Base-by-base conservation (phyloP, 2,113 vertebrate genomes). In the Scartelaos histophorus region DNA sequence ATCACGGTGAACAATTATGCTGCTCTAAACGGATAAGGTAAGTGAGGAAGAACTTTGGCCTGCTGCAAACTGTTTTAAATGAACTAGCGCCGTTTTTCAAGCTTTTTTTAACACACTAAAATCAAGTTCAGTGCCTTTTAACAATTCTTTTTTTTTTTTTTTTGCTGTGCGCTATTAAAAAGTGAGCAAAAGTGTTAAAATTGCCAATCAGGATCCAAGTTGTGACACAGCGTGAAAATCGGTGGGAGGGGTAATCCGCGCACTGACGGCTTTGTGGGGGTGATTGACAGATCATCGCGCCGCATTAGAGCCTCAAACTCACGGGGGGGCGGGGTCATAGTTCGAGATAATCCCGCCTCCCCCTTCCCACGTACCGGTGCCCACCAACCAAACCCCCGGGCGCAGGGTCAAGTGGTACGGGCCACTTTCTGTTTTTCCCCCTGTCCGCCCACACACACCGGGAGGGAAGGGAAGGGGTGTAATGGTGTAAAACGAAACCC, bases 251-350 rank as follows among this genome's bases (percentile, higher is more conserved):
- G 84, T 94, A 94, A 94, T 94, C 93, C 92, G 89, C 82, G 87
- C 89, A 92, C 88, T 86, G 90, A 91, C 90, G 90, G 92, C 90
- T 93, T 93, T 94, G 92, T 92, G 89, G 88, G 88, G 85, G 77
- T 94, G 93, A 94, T 90, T 94, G 93, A 93, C 92, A 92, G 92
- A 81, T 77, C 82, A 89, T 83, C 79, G 80, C 69, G 78, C 87
- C 86, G 88, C 82, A 71, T 88, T 83, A 83, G 83, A 84, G 81
- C 73, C 80, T 3, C 64, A 35, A 75, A 73, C 77, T 46, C 74
- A 75, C 16, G 7, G 47, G 47, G 47, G 78, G 81, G 76, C 80
- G 83, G 91, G 92, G 93, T 94, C 92, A 93, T 92, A 89, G 85
- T 75, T 78, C 79, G 10, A 86, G 81, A 71, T 76, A 49, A 73